Evolutionary conservation across 2,797 vertebrate genomes (phyloP).

Genomic region (Hydrocynus forskahlii): DNA sequence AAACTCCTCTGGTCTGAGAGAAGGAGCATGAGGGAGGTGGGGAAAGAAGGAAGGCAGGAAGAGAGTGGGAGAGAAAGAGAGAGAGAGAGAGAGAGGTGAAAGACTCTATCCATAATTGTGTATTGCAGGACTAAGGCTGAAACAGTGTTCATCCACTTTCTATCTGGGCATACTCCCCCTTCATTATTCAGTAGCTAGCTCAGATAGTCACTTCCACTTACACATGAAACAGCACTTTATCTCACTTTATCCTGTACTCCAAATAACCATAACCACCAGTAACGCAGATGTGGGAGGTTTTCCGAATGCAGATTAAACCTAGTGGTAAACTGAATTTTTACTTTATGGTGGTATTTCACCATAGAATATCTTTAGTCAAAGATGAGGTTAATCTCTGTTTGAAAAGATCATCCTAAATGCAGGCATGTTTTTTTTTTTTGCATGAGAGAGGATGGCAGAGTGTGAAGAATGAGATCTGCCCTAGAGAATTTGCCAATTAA

Average conservation of each 20-base stretch:
- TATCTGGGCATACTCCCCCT: background rate
- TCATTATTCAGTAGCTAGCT: constrained; percentile 19
- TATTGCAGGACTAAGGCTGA: background rate
- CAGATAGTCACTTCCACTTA: background rate
- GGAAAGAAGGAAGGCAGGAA: background rate
- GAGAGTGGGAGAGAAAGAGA: background rate
- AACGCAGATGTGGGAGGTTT: constrained; percentile 25
- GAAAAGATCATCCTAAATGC: too few species aligned
- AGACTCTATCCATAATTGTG: background rate
- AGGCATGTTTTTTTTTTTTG: background rate
- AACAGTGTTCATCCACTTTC: background rate
- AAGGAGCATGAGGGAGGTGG: background rate
- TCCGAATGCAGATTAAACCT: background rate
- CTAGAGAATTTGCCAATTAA: constrained; percentile 44
- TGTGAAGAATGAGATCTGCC: background rate
- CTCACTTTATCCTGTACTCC: background rate
- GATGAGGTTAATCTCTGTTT: too few species aligned
- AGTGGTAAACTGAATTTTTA: background rate
- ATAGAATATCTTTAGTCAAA: background rate
- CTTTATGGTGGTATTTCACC: background rate
- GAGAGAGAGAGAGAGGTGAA: background rate
- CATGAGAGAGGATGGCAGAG: background rate
- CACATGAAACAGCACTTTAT: background rate
- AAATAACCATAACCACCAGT: background rate
- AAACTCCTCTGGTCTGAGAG: constrained; percentile 6